phyloP scores from a whole-genome alignment of 1,140 invertebrate genomes.

The Scaptomyza graminum region DNA sequence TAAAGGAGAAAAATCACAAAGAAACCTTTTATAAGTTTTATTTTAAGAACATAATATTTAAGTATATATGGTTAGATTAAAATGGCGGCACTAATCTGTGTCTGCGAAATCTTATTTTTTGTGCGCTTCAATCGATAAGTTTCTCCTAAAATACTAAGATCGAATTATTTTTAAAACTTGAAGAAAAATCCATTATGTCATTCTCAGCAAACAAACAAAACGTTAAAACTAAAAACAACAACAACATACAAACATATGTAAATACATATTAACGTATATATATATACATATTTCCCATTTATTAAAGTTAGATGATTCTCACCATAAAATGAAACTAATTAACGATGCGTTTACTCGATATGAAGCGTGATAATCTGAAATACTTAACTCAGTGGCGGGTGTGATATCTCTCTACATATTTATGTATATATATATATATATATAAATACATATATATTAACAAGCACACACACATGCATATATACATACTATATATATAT shows the following conservation, averaged over 20 bases:
- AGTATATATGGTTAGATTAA: constrained; percentile 75
- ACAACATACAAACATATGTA: constrained; percentile 46
- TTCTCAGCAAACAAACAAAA: constrained; percentile 33
- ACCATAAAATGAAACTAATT: constrained; percentile 64
- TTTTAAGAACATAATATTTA: constrained; percentile 70
- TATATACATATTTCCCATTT: constrained; percentile 71
- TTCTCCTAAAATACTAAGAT: constrained; percentile 64
- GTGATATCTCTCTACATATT: constrained; percentile 54
- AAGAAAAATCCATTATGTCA: constrained; percentile 50
- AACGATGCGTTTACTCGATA: constrained; percentile 67
- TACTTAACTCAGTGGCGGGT: constrained; percentile 80
- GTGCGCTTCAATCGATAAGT: constrained; percentile 78
- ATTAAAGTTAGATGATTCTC: constrained; percentile 79
- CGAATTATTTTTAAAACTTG: constrained; percentile 68
- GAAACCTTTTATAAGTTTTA: constrained; percentile 80
- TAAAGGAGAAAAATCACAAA: constrained; percentile 78
- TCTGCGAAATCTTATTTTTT: constrained; percentile 75
- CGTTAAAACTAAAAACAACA: constrained; percentile 38
- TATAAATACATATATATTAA: constrained; percentile 17
- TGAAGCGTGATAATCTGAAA: constrained; percentile 73
- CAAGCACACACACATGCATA: constrained; percentile 7
- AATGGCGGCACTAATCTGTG: constrained; percentile 68
- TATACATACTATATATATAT: constrained; percentile 18
- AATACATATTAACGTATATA: constrained; percentile 41
- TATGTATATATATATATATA: constrained; percentile 22